A percentile compares a stretch with the other conserved stretches of the same genome.
Evolutionary conservation across 2,888 invertebrate genomes (phyloP).

Genomic region (Erebia aethiops): DNA sequence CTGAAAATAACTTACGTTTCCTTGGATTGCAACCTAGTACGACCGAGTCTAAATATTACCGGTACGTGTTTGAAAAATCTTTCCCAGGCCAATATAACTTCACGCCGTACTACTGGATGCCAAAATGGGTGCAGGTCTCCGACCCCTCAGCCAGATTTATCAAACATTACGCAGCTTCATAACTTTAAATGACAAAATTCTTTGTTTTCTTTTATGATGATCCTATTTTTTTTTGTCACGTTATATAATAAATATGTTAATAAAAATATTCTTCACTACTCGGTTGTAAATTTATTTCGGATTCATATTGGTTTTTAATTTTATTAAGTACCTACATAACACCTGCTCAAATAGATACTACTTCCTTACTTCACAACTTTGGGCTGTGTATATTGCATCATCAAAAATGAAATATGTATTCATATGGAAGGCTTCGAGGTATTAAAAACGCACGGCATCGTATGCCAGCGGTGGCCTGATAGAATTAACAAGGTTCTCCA

Average conservation of each 20-base stretch:
- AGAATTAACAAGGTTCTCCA: slow-evolving; percentile 60
- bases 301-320: neutral
- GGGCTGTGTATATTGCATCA: neutral
- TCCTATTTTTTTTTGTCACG: neutral
- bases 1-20: slow-evolving; percentile 83
- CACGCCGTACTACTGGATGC: slow-evolving; percentile 91
- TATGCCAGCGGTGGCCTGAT: slow-evolving; percentile 55
- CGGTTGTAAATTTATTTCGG: neutral
- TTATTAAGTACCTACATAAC: neutral
- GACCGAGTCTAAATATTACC: slow-evolving; percentile 90
- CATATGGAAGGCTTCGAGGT: neutral
- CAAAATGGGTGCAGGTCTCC: slow-evolving; percentile 87
- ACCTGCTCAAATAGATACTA: neutral
- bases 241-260: neutral
- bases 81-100: slow-evolving; percentile 84
- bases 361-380: neutral
- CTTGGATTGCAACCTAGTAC: slow-evolving; percentile 89
- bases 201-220: neutral
- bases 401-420: neutral
- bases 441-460: slow-evolving; percentile 1
- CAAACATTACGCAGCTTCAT: slow-evolving; percentile 85
- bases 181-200: slow-evolving; percentile 36
- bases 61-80: slow-evolving; percentile 86
- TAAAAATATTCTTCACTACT: slow-evolving; percentile 1
- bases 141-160: slow-evolving; percentile 91